Base-by-base conservation (phyloP, 2,113 vertebrate genomes). In the Ancistrus triradiatus region DNA sequence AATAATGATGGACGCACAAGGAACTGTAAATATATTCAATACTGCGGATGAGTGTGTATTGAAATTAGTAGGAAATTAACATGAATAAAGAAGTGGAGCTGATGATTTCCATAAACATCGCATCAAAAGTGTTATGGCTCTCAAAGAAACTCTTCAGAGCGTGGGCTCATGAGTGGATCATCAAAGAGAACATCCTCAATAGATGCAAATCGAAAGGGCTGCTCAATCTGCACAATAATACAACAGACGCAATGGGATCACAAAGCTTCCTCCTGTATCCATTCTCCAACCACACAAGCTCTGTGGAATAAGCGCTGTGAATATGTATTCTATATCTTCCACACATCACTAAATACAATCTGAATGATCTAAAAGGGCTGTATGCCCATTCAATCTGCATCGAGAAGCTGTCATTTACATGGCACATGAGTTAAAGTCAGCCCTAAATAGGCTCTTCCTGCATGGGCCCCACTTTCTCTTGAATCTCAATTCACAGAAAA, bases 181-280 rank as follows among this genome's bases (percentile, higher is more conserved):
- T 88, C 84, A 90, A 89, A 89, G 80, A 67, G 63, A 59, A 11
- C 3, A 15, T 21, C 15, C 19, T 42, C 7, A 49, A 48, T 66
- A 9, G 65, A 74, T 74, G 74, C 67, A 76, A 74, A 74, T 71
- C 59, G 3, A 38, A 71, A 35, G 27, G 58, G 22, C 25, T 18
- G 59, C 53, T 66, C 59, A 78, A 89, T 88, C 80, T 86, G 79
- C 84, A 87, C 85, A 86, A 84, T 74, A 84, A 87, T 81, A 72
- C 14, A 56, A 64, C 62, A 53, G 63, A 68, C 74, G 27, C 58
- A 66, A 69, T 0, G 31, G 63, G 40, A 44, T 49, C 47, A 81
- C 77, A 81, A 81, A 77, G 74, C 77, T 15, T n/a, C 21, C 15
- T 33, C 25, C 43, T 15, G 17, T n/a, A 15, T 15, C 11, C 0